These are phyloP conservation scores for Urocolius indicus DNA, from an alignment of 2,113 vertebrate species.

Conservation along the genomic window DNA sequence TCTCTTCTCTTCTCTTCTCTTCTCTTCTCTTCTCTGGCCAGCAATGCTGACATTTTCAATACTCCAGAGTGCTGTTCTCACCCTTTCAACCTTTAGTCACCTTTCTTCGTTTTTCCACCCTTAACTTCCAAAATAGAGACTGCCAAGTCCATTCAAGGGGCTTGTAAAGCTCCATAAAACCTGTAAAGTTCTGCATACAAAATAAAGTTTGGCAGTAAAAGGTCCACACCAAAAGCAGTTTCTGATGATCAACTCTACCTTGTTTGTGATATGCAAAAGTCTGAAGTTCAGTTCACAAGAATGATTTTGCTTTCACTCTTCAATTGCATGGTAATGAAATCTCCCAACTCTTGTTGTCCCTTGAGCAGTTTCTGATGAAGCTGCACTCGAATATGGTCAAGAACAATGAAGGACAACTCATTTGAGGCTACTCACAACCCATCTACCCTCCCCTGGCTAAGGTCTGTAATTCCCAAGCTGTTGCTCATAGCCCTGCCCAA, in stretches of 20 bases:
- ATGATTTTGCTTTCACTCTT: not conserved
- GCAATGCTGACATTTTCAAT: not conserved
- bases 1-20: too few species aligned
- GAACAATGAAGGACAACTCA: not conserved
- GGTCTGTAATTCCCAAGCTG: not conserved
- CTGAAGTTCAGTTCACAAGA: not conserved
- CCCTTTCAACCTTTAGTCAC: not conserved
- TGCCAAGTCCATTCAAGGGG: not conserved
- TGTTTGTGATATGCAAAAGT: not conserved
- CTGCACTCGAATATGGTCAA: not conserved
- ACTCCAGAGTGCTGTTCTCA: too few species aligned
- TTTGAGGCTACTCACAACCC: not conserved
- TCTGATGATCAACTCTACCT: not conserved
- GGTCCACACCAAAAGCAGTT: not conserved
- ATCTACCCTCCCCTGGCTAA: not conserved
- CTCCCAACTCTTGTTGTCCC: not conserved
- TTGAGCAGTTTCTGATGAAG: not conserved
- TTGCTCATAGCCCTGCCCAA: not conserved
- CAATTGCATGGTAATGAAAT: not conserved
- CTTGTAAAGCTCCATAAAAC: not conserved
- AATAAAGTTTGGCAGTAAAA: not conserved
- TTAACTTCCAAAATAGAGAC: not conserved
- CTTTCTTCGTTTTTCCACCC: not conserved
- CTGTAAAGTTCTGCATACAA: not conserved
- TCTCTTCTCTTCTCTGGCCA: not conserved